Evolutionary conservation across 2,113 vertebrate genomes (phyloP).

Genomic region (Alexandromys fortis): DNA sequence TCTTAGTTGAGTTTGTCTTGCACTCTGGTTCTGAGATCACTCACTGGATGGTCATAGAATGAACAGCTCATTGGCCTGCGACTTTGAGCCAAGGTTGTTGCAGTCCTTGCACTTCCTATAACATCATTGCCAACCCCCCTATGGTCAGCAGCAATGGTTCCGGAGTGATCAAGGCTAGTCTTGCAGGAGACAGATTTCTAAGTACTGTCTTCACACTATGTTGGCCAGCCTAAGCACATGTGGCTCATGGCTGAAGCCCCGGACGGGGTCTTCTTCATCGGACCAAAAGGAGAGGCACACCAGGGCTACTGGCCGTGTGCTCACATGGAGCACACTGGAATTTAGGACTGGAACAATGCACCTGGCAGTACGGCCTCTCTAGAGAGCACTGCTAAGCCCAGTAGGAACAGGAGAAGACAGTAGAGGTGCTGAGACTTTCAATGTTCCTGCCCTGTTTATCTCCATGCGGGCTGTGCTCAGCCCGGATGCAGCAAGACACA

Average conservation of each 20-base stretch:
- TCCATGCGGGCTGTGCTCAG: conserved; percentile 96
- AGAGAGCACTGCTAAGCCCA: conserved; percentile 94
- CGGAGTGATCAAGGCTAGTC: not conserved
- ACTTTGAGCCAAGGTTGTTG: not conserved
- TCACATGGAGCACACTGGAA: conserved; percentile 94
- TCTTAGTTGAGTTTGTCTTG: not conserved
- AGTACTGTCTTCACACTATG: no score
- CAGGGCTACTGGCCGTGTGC: conserved; percentile 89
- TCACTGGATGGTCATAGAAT: not conserved
- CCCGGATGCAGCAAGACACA: conserved; percentile 92
- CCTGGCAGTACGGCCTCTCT: conserved; percentile 95
- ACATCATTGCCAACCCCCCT: conserved; percentile 93
- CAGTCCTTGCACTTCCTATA: conserved; percentile 79
- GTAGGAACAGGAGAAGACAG: conserved; percentile 92
- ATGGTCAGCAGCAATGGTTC: conserved; percentile 91
- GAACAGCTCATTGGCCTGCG: not conserved
- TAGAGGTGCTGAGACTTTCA: conserved; percentile 95
- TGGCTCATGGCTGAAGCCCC: not conserved
- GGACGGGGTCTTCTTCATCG: not conserved
- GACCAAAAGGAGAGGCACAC: not conserved
- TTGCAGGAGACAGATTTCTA: not conserved
- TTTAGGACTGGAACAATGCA: conserved; percentile 94
- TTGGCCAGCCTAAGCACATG: no score
- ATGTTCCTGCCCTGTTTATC: conserved; percentile 93
- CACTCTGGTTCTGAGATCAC: not conserved